These are phyloP conservation scores for Morone chrysops DNA, from an alignment of 2,113 vertebrate genomes.

Conservation along the genomic window DNA sequence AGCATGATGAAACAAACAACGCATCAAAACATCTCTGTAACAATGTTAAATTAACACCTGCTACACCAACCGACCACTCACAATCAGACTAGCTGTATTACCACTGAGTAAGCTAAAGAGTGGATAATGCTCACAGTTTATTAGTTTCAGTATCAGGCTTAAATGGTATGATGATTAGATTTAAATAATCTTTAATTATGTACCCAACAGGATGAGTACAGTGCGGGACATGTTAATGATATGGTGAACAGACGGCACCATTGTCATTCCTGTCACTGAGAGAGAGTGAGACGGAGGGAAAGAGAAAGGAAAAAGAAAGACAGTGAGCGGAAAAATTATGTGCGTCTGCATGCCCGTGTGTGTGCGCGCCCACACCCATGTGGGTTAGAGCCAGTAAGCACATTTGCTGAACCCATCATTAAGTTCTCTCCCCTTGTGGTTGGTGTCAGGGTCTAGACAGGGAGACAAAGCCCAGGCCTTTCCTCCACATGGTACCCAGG, in stretches of 20 bases:
- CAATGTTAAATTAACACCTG: slow-evolving; percentile 9
- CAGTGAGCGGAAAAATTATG: slow-evolving; percentile 16
- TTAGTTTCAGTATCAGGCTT: slow-evolving; percentile 48
- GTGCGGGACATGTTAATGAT: slow-evolving; percentile 73
- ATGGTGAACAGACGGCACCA: slow-evolving; percentile 69
- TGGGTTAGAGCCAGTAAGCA: slow-evolving; percentile 57
- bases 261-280: slow-evolving; percentile 60
- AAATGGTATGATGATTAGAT: slow-evolving; percentile 63
- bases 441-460: slow-evolving; percentile 76
- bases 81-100: slow-evolving; percentile 5
- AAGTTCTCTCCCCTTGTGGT: slow-evolving; percentile 72
- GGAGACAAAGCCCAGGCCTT: slow-evolving; percentile 74
- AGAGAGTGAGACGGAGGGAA: slow-evolving; percentile 27
- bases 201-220: slow-evolving; percentile 58
- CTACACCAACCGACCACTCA: neutral
- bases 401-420: slow-evolving; percentile 78
- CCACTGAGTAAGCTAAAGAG: slow-evolving; percentile 33
- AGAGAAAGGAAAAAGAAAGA: slow-evolving; percentile 26
- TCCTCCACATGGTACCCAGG: slow-evolving; percentile 69
- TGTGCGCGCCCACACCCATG: slow-evolving; percentile 24
- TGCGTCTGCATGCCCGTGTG: slow-evolving; percentile 14
- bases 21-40: neutral
- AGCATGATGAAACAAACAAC: neutral
- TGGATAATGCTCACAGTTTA: slow-evolving; percentile 55
- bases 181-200: slow-evolving; percentile 74